Percentiles rank a stretch among this genome's conserved stretches.
These are phyloP conservation scores for Psittacula derbiana DNA, from an alignment of 2,797 vertebrate species.

Conservation along the genomic window DNA sequence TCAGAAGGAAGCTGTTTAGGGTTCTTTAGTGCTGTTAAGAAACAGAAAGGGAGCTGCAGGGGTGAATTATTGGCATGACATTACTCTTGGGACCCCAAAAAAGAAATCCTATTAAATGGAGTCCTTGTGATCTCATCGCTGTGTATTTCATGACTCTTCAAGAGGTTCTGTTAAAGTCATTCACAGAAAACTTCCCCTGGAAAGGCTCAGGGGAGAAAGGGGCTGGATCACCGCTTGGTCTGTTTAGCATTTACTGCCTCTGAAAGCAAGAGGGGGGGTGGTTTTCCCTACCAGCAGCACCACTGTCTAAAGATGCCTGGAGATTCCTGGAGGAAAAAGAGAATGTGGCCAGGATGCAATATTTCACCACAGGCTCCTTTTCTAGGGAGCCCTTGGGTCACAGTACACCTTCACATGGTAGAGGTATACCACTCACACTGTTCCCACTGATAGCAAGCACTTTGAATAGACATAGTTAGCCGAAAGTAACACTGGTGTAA, in stretches of 20 bases:
- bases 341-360: neutral
- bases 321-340: neutral
- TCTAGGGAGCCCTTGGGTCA: neutral
- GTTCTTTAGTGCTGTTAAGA: constrained; percentile 31
- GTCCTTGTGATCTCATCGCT: constrained; percentile 52
- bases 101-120: constrained; percentile 59
- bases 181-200: constrained; percentile 53
- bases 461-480: neutral
- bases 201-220: constrained; percentile 14
- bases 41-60: constrained; percentile 36
- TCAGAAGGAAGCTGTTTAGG: constrained; percentile 31
- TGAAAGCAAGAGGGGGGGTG: neutral
- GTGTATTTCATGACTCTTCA: constrained; percentile 47
- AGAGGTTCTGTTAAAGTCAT: constrained; percentile 53
- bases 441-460: neutral
- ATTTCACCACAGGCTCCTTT: neutral
- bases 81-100: constrained; percentile 47
- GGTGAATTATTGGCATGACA: constrained; percentile 38
- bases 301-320: neutral
- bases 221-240: constrained; percentile 23
- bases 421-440: neutral
- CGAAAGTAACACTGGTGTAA: neutral
- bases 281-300: neutral
- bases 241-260: constrained; percentile 35
- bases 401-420: neutral